Evolutionary conservation across 1,140 invertebrate genomes (phyloP).

Genomic region (Drosophila arawakana): DNA sequence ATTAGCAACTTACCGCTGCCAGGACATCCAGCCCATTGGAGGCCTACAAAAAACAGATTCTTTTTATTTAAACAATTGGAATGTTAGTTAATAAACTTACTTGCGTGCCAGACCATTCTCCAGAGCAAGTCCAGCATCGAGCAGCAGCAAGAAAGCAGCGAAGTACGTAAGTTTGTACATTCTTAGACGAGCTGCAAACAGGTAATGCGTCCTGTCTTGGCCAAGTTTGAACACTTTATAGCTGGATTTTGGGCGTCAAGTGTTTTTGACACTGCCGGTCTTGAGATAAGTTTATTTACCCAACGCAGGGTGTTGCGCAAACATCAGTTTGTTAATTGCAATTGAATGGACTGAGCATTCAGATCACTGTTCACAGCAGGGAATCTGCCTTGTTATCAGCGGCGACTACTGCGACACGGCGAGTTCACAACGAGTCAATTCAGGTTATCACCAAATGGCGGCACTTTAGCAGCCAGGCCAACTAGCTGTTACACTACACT

Average conservation of each 20-base stretch:
- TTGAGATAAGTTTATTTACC: slow-evolving; percentile 58
- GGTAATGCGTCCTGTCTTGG: slow-evolving; percentile 49
- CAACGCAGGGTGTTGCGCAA: slow-evolving; percentile 24
- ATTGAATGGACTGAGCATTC: slow-evolving; percentile 60
- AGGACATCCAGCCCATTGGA: slow-evolving; percentile 96
- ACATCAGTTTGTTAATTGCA: slow-evolving; percentile 59
- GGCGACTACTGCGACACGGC: not conserved
- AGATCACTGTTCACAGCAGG: slow-evolving; percentile 35
- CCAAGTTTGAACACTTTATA: slow-evolving; percentile 43
- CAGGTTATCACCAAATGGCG: slow-evolving; percentile 35
- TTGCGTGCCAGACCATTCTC: slow-evolving; percentile 91
- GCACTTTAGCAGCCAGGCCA: slow-evolving; percentile 10
- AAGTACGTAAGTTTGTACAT: slow-evolving; percentile 36
- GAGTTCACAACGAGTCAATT: slow-evolving; percentile 27
- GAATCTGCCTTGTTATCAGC: slow-evolving; percentile 36
- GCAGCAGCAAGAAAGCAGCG: slow-evolving; percentile 39
- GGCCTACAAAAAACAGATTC: slow-evolving; percentile 86
- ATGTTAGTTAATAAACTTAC: slow-evolving; percentile 23
- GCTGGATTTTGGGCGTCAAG: not conserved
- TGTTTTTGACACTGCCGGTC: slow-evolving; percentile 35
- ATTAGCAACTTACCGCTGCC: slow-evolving; percentile 88
- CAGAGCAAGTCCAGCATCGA: slow-evolving; percentile 82
- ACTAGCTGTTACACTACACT: slow-evolving; percentile 18
- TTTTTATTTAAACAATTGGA: not conserved
- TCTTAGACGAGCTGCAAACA: slow-evolving; percentile 14